A percentile compares a stretch with the other conserved stretches of the same genome.
phyloP scores from a whole-genome alignment of 2,113 vertebrate genomes.

The Pelmatolapia mariae region DNA sequence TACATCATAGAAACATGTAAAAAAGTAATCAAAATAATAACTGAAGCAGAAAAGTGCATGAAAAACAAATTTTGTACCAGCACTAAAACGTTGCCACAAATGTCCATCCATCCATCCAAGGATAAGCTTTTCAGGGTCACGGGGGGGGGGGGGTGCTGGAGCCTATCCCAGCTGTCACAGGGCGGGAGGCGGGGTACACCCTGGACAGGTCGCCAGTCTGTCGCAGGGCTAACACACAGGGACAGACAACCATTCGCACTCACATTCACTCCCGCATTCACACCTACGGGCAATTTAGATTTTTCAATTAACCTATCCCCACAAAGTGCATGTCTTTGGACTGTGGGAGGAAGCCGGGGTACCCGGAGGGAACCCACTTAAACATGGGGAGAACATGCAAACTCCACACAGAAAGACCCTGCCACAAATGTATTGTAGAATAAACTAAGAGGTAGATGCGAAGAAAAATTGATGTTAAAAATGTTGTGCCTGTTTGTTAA shows the following conservation, averaged over 20 bases:
- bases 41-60: background rate
- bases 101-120: background rate
- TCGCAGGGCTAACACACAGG: background rate
- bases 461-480: background rate
- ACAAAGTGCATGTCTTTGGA: background rate
- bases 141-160: background rate
- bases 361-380: background rate
- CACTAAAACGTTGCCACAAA: background rate
- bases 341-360: background rate
- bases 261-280: background rate
- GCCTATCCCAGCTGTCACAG: background rate
- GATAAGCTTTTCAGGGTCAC: background rate
- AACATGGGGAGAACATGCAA: background rate
- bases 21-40: background rate
- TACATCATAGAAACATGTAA: background rate
- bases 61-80: background rate
- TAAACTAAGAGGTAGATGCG: background rate
- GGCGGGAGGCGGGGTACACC: too few relatives aligned
- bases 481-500: background rate
- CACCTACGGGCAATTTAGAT: fast-evolving
- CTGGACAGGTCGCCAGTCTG: background rate
- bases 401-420: too few relatives aligned
- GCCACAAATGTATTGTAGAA: background rate
- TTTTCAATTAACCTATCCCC: background rate
- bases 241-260: background rate